Evolutionary conservation across 2,113 vertebrate species (phyloP).

Genomic region (Myrmecophaga tridactyla): DNA sequence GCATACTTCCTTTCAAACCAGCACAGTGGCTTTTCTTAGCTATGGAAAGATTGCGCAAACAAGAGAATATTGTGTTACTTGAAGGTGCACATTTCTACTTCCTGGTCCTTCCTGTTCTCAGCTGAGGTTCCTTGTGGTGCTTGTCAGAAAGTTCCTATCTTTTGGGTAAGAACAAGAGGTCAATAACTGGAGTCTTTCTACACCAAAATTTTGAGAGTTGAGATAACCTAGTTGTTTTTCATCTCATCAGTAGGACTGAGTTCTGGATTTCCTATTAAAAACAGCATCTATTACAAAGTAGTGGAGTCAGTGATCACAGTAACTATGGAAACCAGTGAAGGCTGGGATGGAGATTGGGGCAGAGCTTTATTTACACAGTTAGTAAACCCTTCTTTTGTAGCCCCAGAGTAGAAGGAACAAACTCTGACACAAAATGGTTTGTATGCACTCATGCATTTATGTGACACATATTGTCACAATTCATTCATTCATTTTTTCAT

Average conservation of each 20-base stretch:
- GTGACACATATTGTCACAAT: background rate
- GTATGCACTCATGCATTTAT: too few relatives aligned
- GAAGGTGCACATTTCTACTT: background rate
- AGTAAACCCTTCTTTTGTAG: background rate
- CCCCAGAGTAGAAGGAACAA: background rate
- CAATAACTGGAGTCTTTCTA: background rate
- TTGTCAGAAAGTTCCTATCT: background rate
- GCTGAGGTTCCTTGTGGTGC: background rate
- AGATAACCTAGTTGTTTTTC: background rate
- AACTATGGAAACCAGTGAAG: background rate
- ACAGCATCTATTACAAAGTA: background rate
- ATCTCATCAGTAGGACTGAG: background rate
- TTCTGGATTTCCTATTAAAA: background rate
- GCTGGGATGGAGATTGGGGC: background rate
- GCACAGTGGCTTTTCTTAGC: background rate
- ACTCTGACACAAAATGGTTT: background rate
- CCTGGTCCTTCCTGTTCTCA: background rate
- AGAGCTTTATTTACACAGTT: background rate
- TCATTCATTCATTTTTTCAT: background rate
- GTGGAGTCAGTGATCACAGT: background rate
- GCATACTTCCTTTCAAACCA: too few relatives aligned
- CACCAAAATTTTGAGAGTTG: background rate
- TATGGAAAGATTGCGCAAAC: background rate
- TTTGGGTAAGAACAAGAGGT: background rate
- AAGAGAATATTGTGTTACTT: background rate